phyloP scores from a whole-genome alignment of 2,797 vertebrate species.

The Cirrhinus mrigala region DNA sequence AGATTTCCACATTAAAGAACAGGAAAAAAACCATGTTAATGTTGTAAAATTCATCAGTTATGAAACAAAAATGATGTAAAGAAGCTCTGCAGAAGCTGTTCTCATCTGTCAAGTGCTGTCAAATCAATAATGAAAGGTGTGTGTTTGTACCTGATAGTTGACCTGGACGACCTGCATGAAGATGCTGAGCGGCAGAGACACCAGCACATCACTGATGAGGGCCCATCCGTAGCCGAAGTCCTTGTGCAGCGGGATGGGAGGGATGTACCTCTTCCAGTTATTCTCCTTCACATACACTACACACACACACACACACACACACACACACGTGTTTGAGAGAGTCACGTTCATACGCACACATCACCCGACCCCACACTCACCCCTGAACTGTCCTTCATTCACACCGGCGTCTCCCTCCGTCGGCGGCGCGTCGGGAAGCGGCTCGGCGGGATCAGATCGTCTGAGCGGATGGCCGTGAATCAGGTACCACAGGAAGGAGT shows the following conservation, averaged over 20 bases:
- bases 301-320: conserved; percentile 16
- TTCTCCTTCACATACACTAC: conserved; percentile 86
- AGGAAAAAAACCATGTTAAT: too few species aligned
- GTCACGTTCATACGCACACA: neutral
- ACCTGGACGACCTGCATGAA: conserved; percentile 92
- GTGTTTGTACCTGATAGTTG: conserved; percentile 86
- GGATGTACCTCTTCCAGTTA: conserved; percentile 87
- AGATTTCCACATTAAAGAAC: too few species aligned
- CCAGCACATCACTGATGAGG: conserved; percentile 88
- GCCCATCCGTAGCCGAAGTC: conserved; percentile 89
- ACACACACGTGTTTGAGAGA: neutral
- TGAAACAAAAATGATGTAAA: too few species aligned
- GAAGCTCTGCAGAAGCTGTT: too few species aligned
- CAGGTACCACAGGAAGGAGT: conserved; percentile 93
- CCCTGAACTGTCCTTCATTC: conserved; percentile 12
- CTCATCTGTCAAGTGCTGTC: too few species aligned
- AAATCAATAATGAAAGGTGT: neutral
- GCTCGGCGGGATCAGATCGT: conserved; percentile 15
- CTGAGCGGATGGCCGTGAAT: conserved; percentile 85
- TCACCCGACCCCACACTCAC: neutral
- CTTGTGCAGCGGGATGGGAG: conserved; percentile 83
- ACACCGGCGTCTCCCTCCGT: neutral
- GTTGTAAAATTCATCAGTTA: too few species aligned
- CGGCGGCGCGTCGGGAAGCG: neutral
- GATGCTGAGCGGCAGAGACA: conserved; percentile 91